Evolutionary conservation across 2,888 invertebrate genomes (phyloP), one percentile per base, ranked within the genome.

Genomic region (Electrophaes corylata): DNA sequence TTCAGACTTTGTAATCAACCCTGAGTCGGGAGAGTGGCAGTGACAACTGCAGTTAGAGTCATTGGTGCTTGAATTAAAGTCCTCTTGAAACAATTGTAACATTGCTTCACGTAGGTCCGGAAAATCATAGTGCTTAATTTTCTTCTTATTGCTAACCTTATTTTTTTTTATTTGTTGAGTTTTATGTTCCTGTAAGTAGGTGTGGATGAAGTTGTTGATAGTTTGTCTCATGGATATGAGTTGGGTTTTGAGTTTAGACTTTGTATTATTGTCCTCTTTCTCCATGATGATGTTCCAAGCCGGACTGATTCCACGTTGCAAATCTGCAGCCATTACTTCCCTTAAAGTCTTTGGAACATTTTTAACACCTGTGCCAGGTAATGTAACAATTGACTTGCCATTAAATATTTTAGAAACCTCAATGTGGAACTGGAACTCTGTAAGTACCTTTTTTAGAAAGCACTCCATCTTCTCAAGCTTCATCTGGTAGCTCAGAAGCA

Each of bases 381-480:
- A 33, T 1, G 78, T 75, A 0, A 80, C 73, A n/a, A 82, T 56
- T 2, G 86, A 78, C 12, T 75, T 78, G 11, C 71, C 73, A 0
- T 79, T 75, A 26, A 91, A 90, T 0, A 91, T 70, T 71, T 89
- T 91, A 0, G 91, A 88, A 0, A 91, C 85, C 62, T 91, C 86
- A 58, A 91, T 86, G 50, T 90, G 89, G 45, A 89, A 91, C 54
- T 86, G 81, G 53, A 91, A 89, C 43, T 91, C 89, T 0, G 77
- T 64, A 0, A 91, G 67, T 18, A 91, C 41, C 29, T 88, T 84
- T 55, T 85, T 85, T 0, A 91, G 64, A 0, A 84, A 63, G 35
- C 65, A 62, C 37, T 89, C 88, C 12, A 88, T 66, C 57, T 86
- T 86, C 43, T 88, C 86, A 4, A 91, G 70, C 53, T 82, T 84